Evolutionary conservation across 2,888 invertebrate species (phyloP).

Genomic region (Elmis aenea): DNA sequence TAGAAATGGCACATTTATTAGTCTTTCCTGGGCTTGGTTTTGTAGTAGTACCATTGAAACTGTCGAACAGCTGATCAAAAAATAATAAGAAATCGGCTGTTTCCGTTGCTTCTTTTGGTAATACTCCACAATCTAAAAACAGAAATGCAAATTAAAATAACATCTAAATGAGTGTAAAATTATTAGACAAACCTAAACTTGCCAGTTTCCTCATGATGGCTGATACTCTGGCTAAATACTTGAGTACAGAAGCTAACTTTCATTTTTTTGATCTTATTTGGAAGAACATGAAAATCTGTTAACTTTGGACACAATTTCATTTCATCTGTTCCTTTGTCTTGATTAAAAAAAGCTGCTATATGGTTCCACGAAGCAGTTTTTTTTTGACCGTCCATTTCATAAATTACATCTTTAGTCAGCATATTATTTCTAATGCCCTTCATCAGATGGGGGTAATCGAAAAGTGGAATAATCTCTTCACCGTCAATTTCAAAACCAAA

Average conservation of each 20-base stretch:
- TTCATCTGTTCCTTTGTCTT: constrained; percentile 16
- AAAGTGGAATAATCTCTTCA: constrained; percentile 11
- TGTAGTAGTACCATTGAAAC: no score
- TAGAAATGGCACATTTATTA: no score
- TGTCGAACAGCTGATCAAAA: no score
- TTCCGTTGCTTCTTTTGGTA: no score
- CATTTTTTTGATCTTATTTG: constrained; percentile 22
- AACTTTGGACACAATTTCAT: constrained; percentile 13
- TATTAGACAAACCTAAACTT: no score
- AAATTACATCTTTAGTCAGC: constrained; percentile 16
- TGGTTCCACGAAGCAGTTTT: constrained; percentile 19
- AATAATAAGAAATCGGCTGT: no score
- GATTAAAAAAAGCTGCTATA: constrained; percentile 15
- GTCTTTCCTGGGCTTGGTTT: no score
- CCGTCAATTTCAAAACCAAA: not conserved
- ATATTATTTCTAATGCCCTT: constrained; percentile 22
- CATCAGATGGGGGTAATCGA: no score
- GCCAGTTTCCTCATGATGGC: no score
- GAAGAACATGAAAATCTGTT: constrained; percentile 17
- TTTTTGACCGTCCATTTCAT: constrained; percentile 2
- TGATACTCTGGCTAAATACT: constrained; percentile 24
- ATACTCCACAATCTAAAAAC: no score
- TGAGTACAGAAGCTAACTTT: constrained; percentile 21
- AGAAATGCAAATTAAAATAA: no score
- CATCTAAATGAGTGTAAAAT: no score